A percentile compares a stretch with the other conserved stretches of the same genome.
phyloP scores from a whole-genome alignment of 2,113 vertebrate species.

The Penelope pileata region DNA sequence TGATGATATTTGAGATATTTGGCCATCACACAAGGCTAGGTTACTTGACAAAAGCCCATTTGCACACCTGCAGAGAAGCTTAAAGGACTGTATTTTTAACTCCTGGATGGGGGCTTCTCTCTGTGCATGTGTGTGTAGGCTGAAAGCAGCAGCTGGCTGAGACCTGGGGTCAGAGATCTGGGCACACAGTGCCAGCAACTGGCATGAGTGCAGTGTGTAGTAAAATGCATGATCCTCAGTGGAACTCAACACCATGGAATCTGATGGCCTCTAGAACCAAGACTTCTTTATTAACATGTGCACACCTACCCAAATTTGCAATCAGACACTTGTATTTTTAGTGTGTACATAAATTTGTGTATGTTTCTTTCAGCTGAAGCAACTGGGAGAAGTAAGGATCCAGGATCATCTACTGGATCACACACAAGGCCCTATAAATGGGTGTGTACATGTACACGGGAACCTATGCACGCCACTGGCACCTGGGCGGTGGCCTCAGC shows the following conservation, averaged over 20 bases:
- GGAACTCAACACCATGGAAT: neutral
- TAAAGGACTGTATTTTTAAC: neutral
- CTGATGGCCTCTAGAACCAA: neutral
- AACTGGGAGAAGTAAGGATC: neutral
- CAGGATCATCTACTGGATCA: too few relatives aligned
- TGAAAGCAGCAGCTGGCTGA: neutral
- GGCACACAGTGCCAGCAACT: neutral
- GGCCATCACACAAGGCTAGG: neutral
- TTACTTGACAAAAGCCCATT: neutral
- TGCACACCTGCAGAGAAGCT: neutral
- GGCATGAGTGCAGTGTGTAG: too few relatives aligned
- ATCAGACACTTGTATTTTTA: neutral
- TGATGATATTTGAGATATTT: neutral
- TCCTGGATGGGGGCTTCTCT: neutral
- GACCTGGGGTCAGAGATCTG: neutral
- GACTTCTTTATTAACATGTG: neutral
- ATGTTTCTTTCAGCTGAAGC: neutral
- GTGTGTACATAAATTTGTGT: too few relatives aligned
- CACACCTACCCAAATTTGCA: neutral
- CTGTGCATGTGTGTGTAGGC: fast-evolving
- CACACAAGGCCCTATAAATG: neutral
- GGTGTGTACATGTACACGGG: fast-evolving
- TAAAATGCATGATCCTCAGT: too few relatives aligned
- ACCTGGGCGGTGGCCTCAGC: neutral
- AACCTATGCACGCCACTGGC: neutral